Evolutionary conservation across 2,888 invertebrate species (phyloP), one percentile per base, ranked within the genome.

Genomic region (Blera fallax): DNA sequence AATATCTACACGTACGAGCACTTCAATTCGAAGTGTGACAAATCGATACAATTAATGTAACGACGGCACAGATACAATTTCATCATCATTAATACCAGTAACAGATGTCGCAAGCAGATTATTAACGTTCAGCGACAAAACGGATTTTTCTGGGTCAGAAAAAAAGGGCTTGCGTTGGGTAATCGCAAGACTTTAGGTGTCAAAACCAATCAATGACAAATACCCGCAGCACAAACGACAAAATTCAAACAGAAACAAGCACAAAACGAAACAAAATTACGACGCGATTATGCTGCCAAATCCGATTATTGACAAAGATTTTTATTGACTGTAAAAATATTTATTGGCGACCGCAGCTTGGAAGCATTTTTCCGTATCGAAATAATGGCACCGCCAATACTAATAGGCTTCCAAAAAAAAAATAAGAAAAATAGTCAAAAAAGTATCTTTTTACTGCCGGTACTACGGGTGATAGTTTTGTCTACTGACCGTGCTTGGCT

Each of bases 201-300:
- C 82, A 72, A 77, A 72, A 72, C 48, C 32, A 43, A 72, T 60
- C 58, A 79, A 73, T 14, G 40, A 77, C 60, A 64, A 56, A 21
- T 29, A 48, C 29, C 8, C n/a, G 34, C 3, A 45, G 52, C n/a
- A 29, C 37, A 45, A 18, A 29, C 21, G n/a, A 16, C 32, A 40
- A 43, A 29, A 50, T n/a, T n/a, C n/a, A 52, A 40, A 11, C 7
- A 70, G 40, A 58, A 16, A 58, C 8, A 52, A 11, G 7, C 34
- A 50, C 32, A 40, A n/a, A 58, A 58, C 45, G 34, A 74, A 56
- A 56, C 56, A 67, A 58, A 79, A 69, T 79, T 79, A 79, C 79
- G 74, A 79, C 32, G 37, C 73, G 83, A 83, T 83, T 83, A 69
- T 73, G 62, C 52, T 56, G 74, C 79, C 74, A 84, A 79, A 84